Evolutionary conservation across 1,140 invertebrate species (phyloP), one percentile per base, ranked within the genome.

Genomic region (Chrysomallon squamiferum): DNA sequence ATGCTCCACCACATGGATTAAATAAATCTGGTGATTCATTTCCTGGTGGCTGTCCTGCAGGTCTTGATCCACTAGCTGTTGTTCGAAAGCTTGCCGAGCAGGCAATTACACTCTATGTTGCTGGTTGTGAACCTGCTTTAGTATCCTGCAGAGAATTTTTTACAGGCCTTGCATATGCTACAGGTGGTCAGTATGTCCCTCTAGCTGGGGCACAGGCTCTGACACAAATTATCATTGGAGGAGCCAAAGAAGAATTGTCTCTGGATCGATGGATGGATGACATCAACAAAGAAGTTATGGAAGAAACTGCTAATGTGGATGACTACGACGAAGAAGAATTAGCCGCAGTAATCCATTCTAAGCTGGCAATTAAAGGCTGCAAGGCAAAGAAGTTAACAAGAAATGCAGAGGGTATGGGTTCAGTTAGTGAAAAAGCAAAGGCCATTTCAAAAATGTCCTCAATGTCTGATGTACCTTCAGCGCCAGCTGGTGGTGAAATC

Each of bases 1-100:
- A 83, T 57, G 81, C 79, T 9, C 81, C 81, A 0, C 79, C 81
- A 18, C 81, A 81, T 68, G 81, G 81, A 22, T 65, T 83, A 9
- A 18, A 43, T 15, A 9, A 32, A 29, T 47, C n/a, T 22, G 65
- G 66, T 3, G 76, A 78, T 52, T 29, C 27, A 0, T 77, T 78
- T 58, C 71, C 74, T 3, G 59, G 75, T 20, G 68, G 75, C n/a
- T 76, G 69, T 20, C 76, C 76, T 11, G 57, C 45, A 3, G 74
- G 74, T 18, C 58, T 75, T 41, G 79, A 83, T 54, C 81, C 81
- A 20, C 77, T 83, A 64, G 52, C 66, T n/a, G 59, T 75, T 1
- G 69, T 66, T 2, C 60, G 69, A 2, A 22, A 77, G 59, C 54
- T 83, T 47, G 79, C 78, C 1, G 66, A 79, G 54, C 79, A 79